These are phyloP conservation scores for Herpailurus yagouaroundi DNA, from an alignment of 2,113 vertebrate species.

Conservation along the genomic window DNA sequence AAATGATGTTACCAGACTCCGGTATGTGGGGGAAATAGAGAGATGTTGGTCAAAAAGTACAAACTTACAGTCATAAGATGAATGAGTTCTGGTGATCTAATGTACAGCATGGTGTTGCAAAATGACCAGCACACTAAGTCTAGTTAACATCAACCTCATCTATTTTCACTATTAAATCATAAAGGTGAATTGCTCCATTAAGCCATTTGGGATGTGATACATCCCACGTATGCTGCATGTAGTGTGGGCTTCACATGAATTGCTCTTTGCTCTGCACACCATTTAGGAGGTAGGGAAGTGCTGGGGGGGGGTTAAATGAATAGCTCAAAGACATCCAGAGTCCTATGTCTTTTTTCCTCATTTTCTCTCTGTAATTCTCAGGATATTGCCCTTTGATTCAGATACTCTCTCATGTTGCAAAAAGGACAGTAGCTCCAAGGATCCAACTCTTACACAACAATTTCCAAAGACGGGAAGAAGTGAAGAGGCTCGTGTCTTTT, in stretches of 20 bases:
- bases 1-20: background rate
- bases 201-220: background rate
- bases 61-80: background rate
- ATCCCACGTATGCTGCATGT: background rate
- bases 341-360: background rate
- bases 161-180: constrained; percentile 1
- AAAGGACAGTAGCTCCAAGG: background rate
- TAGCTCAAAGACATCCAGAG: background rate
- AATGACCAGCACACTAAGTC: background rate
- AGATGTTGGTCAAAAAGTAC: background rate
- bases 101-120: background rate
- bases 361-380: background rate
- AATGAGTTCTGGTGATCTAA: background rate
- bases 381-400: background rate
- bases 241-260: background rate
- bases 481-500: background rate
- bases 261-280: background rate
- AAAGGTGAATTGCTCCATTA: background rate
- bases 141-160: background rate
- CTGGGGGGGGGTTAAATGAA: background rate
- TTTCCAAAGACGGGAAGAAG: background rate
- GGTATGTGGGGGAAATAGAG: no score
- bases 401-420: background rate
- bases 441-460: background rate
- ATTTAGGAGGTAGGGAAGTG: background rate